A percentile compares a stretch with the other conserved stretches of the same genome.
Evolutionary conservation across 92 coral and sea anemone species (phyloP).

Genomic region (Siderastrea siderea): DNA sequence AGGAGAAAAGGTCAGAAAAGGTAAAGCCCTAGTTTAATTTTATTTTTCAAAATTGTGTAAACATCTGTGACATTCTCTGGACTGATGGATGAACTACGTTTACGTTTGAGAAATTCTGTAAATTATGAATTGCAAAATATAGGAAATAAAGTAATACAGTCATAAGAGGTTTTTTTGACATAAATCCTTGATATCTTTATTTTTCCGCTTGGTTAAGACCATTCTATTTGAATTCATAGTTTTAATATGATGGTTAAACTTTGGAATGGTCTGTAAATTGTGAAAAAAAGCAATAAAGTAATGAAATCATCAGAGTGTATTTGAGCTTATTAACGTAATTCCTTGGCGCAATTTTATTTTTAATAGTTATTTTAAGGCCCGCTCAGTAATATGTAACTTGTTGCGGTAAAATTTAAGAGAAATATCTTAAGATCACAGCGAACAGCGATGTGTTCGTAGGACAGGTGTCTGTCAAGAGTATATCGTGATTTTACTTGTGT

Average conservation of each 20-base stretch:
- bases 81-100: neutral
- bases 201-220: neutral
- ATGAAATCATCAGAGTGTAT: neutral
- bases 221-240: neutral
- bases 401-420: too few relatives aligned
- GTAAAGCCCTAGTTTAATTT: neutral
- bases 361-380: too few relatives aligned
- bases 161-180: too few relatives aligned
- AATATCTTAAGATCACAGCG: too few relatives aligned
- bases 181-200: too few relatives aligned
- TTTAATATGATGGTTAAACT: neutral
- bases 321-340: neutral
- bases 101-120: neutral
- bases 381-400: too few relatives aligned
- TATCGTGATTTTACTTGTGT: too few relatives aligned
- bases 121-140: neutral
- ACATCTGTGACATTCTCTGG: neutral
- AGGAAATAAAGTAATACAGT: neutral
- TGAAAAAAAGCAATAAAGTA: slow-evolving; percentile 5
- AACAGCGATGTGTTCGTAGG: too few relatives aligned
- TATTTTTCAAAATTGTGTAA: slow-evolving; percentile 17
- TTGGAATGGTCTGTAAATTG: slow-evolving; percentile 3
- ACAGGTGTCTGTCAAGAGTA: too few relatives aligned
- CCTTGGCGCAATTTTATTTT: neutral
- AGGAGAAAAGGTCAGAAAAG: too few relatives aligned